Evolutionary conservation across 2,888 invertebrate species (phyloP).

Genomic region (Podotricha telesiphe): DNA sequence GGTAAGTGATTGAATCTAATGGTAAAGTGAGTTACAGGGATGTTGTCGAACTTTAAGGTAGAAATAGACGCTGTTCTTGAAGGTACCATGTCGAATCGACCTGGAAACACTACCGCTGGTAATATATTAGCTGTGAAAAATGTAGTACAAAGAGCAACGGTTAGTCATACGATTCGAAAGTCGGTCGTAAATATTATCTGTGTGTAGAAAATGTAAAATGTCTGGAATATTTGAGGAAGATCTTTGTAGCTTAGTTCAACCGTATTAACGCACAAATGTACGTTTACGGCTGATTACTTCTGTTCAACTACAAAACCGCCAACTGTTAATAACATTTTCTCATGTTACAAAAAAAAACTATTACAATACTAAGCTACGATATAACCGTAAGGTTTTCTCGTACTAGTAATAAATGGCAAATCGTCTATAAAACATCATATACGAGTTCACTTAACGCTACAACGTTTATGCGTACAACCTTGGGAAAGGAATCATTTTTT

Average conservation of each 20-base stretch:
- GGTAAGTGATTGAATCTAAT: no score
- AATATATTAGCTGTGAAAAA: not conserved
- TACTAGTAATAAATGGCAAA: not conserved
- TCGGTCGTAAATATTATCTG: not conserved
- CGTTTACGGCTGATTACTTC: no score
- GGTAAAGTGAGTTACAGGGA: no score
- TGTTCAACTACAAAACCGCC: no score
- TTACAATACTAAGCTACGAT: not conserved
- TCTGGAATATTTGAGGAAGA: not conserved
- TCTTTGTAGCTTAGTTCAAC: not conserved
- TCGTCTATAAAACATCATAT: constrained; percentile 6
- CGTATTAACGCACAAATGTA: no score
- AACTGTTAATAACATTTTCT: not conserved
- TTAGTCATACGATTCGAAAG: not conserved
- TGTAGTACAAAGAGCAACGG: not conserved
- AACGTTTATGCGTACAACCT: no score
- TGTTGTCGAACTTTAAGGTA: no score
- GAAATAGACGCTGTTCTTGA: no score
- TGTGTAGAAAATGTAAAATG: not conserved
- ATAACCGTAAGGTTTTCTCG: not conserved
- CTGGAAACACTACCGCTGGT: no score
- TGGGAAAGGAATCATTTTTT: constrained; percentile 31
- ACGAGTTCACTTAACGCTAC: constrained; percentile 22
- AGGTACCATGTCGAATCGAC: no score
- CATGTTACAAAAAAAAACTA: not conserved